Base-by-base conservation (phyloP, 2,888 invertebrate species). In the Xanthia icteritia region DNA sequence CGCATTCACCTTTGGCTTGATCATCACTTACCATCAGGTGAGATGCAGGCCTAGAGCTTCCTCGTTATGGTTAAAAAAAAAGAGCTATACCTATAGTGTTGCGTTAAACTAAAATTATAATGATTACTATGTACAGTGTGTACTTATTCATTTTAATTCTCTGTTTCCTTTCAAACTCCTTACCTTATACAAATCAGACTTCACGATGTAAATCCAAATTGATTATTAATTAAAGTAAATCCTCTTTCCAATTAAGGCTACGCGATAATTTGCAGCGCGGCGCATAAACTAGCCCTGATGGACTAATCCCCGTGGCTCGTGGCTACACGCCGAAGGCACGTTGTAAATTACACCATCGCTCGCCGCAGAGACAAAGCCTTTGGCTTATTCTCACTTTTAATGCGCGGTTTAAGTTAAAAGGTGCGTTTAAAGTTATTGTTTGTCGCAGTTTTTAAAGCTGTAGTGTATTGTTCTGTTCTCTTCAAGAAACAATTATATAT, bases 291-390 rank as follows among this genome's bases (percentile, higher is more conserved):
- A 88, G 73, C 88, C 73, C 86, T 93, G 95, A 94, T 94, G 94
- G 93, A 92, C 93, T 95, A 94, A 95, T 95, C 94, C 90, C 77
- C 91, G 88, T 82, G 64, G 56, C 56, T 64, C 91, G 88, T 82
- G 64, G 48, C 56, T 64, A 72, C 73, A 80, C 31, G 93, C 93
- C 91, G 89, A 91, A 90, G 92, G 93, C 93, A 81, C 83, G 87
- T 87, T 90, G 92, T 94, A 94, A 95, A 94, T 95, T 92, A 94
- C 93, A 84, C 90, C 92, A 94, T 93, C 91, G 90, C 91, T 86
- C 84, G 88, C 87, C 88, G 81, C 86, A 92, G 92, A 92, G 92
- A 94, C 93, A 94, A 94, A 92, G 91, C 87, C 84, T 81, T 78
- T 39, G 87, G 90, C 77, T 77, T 86, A 93, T 93, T 94, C 94